Percentiles rank a stretch among this genome's conserved stretches.
These are phyloP conservation scores for Drosophila navojoa DNA, from an alignment of 1,140 invertebrate genomes.

Conservation along the genomic window DNA sequence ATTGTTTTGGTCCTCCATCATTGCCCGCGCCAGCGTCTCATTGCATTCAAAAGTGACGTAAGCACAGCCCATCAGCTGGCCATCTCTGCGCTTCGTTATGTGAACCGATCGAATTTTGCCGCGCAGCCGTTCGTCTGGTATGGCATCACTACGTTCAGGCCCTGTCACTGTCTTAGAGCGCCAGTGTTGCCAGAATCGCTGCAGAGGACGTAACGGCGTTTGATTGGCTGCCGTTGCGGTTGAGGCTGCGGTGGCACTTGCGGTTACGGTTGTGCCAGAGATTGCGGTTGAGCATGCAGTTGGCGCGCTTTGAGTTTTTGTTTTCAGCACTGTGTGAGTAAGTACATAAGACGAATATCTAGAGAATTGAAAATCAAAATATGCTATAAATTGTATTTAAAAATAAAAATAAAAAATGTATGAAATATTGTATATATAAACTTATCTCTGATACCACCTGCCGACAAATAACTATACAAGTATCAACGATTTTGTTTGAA, in stretches of 20 bases:
- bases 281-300: neutral
- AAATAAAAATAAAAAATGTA: no score
- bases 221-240: neutral
- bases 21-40: conserved; percentile 25
- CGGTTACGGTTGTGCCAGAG: neutral
- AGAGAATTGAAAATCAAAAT: conserved; percentile 21
- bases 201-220: neutral
- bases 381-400: neutral
- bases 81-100: conserved; percentile 40
- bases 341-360: conserved; percentile 39
- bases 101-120: conserved; percentile 51
- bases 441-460: neutral
- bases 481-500: conserved; percentile 51
- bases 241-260: neutral
- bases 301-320: neutral
- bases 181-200: conserved; percentile 46
- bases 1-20: conserved; percentile 26
- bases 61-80: conserved; percentile 45
- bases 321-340: conserved; percentile 31
- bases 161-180: neutral
- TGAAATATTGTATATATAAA: neutral
- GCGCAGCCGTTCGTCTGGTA: conserved; percentile 12
- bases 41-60: conserved; percentile 49
- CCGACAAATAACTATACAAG: neutral
- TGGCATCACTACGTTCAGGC: neutral